Evolutionary conservation across 1,140 invertebrate species (phyloP), one percentile per base, ranked within the genome.

Genomic region (Laodelphax striatellus): DNA sequence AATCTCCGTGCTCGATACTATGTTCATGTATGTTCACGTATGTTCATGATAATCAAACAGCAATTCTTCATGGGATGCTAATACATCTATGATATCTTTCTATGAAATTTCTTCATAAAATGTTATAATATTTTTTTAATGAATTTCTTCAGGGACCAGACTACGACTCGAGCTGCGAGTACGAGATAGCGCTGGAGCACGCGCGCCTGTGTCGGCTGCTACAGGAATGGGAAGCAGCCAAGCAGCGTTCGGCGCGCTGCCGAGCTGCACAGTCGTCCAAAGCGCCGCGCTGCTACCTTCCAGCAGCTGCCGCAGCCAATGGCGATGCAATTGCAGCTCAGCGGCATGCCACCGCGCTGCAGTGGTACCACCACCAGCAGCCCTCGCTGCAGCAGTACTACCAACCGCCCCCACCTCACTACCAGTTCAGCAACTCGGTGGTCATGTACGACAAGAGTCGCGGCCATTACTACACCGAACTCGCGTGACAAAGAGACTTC

Each of bases 91-190:
- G n/a, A n/a, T n/a, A n/a, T n/a, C n/a, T n/a, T n/a, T n/a, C n/a
- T n/a, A n/a, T n/a, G n/a, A n/a, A n/a, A n/a, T n/a, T n/a, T n/a
- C n/a, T n/a, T n/a, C n/a, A n/a, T n/a, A n/a, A n/a, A n/a, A n/a
- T n/a, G n/a, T n/a, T n/a, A n/a, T n/a, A n/a, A n/a, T n/a, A 43
- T 17, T 31, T 17, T 41, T 21, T 53, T 50, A 57, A 16, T 52
- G 57, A 53, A 28, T 28, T 60, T n/a, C n/a, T n/a, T 17, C 31
- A 67, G 66, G 66, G 66, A 14, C 64, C 66, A 44, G 66, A 67
- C 53, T 67, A 67, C 52, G 56, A 67, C 22, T 57, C 60, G 14
- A 55, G 43, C 16, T 61, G 62, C 41, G 66, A 67, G 44, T 64
- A 62, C 24, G 66, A 65, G 58, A 50, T 60, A 57, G 57, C 64